These are phyloP conservation scores for Sebastiscus albofasciatus DNA, from an alignment of 2,797 vertebrate species.

Conservation along the genomic window DNA sequence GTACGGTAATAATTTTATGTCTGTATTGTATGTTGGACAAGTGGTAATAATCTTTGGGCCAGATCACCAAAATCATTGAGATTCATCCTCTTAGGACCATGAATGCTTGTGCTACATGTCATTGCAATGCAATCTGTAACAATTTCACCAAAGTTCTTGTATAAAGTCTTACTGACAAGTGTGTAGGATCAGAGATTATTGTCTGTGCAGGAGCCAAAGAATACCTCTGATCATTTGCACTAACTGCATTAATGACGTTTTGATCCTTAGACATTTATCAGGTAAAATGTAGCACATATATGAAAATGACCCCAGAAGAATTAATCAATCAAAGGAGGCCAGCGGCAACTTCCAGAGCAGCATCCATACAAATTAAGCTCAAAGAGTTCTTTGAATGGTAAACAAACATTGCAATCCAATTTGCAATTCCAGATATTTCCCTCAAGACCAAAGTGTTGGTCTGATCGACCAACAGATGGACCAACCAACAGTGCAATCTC, in stretches of 20 bases:
- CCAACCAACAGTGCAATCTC: background rate
- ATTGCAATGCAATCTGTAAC: too few species aligned
- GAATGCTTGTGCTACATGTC: background rate
- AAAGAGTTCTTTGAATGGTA: conserved; percentile 15
- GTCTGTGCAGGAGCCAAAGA: background rate
- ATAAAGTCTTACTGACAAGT: background rate
- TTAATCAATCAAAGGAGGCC: background rate
- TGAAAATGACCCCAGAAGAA: background rate
- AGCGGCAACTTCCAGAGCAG: background rate
- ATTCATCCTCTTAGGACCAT: background rate
- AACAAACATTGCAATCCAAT: conserved; percentile 19
- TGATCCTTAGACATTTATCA: background rate
- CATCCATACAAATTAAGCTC: conserved; percentile 10
- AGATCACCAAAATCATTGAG: background rate
- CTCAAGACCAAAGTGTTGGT: background rate
- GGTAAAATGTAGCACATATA: background rate
- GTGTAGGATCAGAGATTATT: background rate
- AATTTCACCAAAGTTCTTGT: background rate
- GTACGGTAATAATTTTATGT: background rate
- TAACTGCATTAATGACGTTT: background rate
- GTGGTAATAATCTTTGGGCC: too few species aligned
- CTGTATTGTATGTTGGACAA: background rate
- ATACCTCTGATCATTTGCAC: background rate
- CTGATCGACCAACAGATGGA: background rate
- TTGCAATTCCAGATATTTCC: conserved; percentile 12